Evolutionary conservation across 2,888 invertebrate genomes (phyloP).

Genomic region (Thera obeliscata): DNA sequence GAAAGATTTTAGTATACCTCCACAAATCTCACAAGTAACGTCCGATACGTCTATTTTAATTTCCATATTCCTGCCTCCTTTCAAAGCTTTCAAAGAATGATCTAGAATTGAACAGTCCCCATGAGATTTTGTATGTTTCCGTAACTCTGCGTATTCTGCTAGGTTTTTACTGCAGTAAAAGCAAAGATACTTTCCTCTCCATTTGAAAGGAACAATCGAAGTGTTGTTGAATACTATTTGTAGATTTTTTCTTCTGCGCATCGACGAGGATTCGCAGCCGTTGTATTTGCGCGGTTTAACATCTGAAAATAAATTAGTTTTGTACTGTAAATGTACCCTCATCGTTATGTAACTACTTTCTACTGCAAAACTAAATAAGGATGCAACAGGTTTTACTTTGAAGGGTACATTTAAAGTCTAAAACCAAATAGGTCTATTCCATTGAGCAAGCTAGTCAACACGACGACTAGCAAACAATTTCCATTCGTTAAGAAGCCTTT

Average conservation of each 20-base stretch:
- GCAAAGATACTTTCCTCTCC: conserved; percentile 78
- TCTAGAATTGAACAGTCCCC: conserved; percentile 70
- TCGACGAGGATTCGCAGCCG: conserved; percentile 70
- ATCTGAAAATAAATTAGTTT: conserved; percentile 70
- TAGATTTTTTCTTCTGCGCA: conserved; percentile 73
- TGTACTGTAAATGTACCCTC: conserved; percentile 80
- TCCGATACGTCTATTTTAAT: conserved; percentile 76
- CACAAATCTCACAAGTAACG: conserved; percentile 68
- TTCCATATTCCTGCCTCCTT: conserved; percentile 78
- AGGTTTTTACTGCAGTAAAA: conserved; percentile 77
- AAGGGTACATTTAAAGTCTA: conserved; percentile 71
- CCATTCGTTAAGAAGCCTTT: too few relatives aligned
- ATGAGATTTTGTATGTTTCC: conserved; percentile 70
- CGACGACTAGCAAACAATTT: neutral
- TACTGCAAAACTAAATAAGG: conserved; percentile 40
- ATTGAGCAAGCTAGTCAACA: neutral
- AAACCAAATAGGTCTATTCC: conserved; percentile 14
- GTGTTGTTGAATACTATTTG: conserved; percentile 78
- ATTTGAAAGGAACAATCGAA: conserved; percentile 76
- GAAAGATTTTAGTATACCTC: conserved; percentile 53
- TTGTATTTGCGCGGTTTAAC: conserved; percentile 68
- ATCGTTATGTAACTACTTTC: conserved; percentile 38
- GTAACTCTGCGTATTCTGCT: conserved; percentile 62
- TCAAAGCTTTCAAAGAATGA: conserved; percentile 72
- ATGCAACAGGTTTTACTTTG: conserved; percentile 40